phyloP scores from a whole-genome alignment of 2,797 vertebrate species.

The Lutjanus campechanus region DNA sequence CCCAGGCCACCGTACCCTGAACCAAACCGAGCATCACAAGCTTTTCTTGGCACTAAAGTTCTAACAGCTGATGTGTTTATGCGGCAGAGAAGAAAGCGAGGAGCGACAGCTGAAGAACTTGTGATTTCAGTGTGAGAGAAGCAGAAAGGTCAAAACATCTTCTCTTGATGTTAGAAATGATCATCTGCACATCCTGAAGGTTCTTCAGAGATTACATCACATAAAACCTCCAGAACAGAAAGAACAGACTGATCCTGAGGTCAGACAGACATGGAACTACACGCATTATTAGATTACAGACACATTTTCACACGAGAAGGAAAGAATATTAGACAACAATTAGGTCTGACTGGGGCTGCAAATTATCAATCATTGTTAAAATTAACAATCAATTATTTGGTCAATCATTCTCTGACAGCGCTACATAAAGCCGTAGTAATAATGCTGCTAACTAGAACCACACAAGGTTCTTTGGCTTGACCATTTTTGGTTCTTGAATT shows the following conservation, averaged over 20 bases:
- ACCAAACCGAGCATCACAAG: constrained; percentile 34
- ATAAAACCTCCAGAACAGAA: background rate
- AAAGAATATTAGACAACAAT: background rate
- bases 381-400: too few relatives aligned
- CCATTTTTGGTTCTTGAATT: too few relatives aligned
- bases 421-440: too few relatives aligned
- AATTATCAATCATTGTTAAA: too few relatives aligned
- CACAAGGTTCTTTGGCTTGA: too few relatives aligned
- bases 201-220: background rate
- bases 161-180: background rate
- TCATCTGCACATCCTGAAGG: constrained; percentile 11
- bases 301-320: background rate
- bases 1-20: background rate
- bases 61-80: constrained; percentile 27
- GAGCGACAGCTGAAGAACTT: background rate
- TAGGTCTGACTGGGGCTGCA: too few relatives aligned
- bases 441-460: too few relatives aligned
- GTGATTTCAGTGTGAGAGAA: constrained; percentile 41
- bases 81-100: background rate
- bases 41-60: background rate
- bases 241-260: background rate
- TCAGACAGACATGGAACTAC: background rate
- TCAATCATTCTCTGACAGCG: too few relatives aligned
- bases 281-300: background rate
- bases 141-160: background rate